phyloP scores from a whole-genome alignment of 2,797 vertebrate genomes.

The Rhynchonycteris naso region DNA sequence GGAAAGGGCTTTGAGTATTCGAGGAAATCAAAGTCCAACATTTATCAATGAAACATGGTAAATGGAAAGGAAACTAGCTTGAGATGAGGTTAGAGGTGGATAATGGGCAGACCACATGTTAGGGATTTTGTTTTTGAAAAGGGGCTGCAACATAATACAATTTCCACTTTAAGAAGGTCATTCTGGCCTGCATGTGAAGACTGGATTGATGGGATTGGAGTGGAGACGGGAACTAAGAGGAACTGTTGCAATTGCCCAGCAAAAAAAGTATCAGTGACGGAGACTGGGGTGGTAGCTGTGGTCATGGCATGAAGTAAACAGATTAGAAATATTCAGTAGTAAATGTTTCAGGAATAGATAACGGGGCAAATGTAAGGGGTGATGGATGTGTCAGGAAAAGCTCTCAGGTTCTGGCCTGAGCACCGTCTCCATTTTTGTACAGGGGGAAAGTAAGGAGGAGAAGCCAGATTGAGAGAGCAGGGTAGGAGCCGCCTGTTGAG shows the following conservation, averaged over 20 bases:
- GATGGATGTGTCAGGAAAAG: background rate
- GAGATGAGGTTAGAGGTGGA: background rate
- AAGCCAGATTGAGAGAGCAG: background rate
- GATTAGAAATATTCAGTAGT: background rate
- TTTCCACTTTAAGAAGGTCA: constrained; percentile 31
- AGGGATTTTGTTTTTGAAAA: background rate
- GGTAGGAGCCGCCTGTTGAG: background rate
- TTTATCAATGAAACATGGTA: background rate
- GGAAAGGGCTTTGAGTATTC: background rate
- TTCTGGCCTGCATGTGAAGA: background rate
- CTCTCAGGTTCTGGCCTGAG: background rate
- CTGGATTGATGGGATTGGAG: background rate
- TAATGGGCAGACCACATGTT: background rate
- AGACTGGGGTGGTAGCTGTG: background rate
- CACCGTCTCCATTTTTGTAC: background rate
- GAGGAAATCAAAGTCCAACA: background rate
- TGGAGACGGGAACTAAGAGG: background rate
- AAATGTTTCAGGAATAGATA: background rate
- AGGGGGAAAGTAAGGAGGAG: background rate
- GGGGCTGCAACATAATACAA: background rate
- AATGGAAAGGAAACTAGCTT: background rate
- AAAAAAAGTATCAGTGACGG: background rate
- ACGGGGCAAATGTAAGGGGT: background rate
- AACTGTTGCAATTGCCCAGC: background rate
- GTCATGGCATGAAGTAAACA: background rate